Evolutionary conservation across 2,113 vertebrate species (phyloP).

Genomic region (Synodontis membranacea): DNA sequence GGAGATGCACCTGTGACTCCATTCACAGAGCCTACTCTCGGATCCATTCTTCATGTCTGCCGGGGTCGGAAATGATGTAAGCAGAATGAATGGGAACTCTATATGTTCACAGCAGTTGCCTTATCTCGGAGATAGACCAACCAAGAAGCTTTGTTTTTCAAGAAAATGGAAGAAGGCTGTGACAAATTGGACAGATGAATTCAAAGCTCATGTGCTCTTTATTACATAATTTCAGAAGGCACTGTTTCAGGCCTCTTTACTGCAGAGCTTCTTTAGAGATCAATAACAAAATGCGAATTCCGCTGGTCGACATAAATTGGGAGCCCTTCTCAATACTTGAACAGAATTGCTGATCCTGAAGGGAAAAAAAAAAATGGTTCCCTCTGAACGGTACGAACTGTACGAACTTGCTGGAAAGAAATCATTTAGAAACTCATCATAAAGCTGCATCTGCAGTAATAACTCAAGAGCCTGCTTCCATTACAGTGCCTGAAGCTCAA

Average conservation of each 20-base stretch:
- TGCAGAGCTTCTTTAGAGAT: conserved; percentile 20
- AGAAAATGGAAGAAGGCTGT: background rate
- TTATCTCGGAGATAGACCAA: conserved; percentile 6
- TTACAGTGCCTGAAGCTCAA: conserved; percentile 40
- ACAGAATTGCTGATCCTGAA: background rate
- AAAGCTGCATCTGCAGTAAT: conserved; percentile 47
- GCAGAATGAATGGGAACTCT: background rate
- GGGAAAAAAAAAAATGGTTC: background rate
- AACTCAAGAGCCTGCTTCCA: conserved; percentile 36
- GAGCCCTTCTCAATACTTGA: conserved; percentile 1
- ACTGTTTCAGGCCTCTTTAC: conserved; percentile 20
- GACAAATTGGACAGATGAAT: conserved; percentile 1
- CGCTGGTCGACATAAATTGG: conserved; percentile 26
- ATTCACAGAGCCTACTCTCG: conserved; percentile 7
- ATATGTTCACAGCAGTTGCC: background rate
- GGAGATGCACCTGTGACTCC: conserved; percentile 23
- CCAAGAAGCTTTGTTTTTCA: background rate
- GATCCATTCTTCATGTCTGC: background rate
- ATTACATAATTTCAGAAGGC: conserved; percentile 24
- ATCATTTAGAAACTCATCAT: conserved; percentile 45
- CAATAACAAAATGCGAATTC: conserved; percentile 30
- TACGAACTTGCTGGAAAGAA: conserved; percentile 46
- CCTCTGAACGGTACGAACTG: conserved; percentile 18
- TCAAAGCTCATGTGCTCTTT: background rate
- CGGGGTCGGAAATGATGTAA: background rate